Evolutionary conservation across 2,797 vertebrate species (phyloP).

Genomic region (Lacerta viridis): DNA sequence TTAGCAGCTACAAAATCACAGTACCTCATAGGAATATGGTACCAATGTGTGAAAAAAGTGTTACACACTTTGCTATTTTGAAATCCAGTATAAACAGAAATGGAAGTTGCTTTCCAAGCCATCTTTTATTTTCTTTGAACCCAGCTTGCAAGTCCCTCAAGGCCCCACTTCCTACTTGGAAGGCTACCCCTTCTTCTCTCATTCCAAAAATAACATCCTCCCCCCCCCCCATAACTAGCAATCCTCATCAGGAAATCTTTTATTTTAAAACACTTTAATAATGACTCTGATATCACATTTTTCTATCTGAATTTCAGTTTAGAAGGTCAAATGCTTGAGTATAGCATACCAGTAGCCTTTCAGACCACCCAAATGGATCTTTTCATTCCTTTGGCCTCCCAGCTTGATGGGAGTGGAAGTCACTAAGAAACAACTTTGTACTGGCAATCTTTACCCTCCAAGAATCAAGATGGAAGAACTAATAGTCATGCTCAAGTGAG

Average conservation of each 20-base stretch:
- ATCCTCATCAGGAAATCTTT: not conserved
- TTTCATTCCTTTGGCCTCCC: not conserved
- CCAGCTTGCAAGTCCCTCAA: not conserved
- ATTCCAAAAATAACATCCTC: not conserved
- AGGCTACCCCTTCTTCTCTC: conserved; percentile 3
- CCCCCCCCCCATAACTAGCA: not conserved
- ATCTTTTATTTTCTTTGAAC: not conserved
- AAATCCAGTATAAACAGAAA: not conserved
- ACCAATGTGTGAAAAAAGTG: not conserved
- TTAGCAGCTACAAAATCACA: not conserved
- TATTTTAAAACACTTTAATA: not conserved
- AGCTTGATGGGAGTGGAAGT: not conserved
- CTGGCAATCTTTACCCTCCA: not conserved
- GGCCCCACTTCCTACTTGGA: not conserved
- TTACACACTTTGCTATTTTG: not conserved
- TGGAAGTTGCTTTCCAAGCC: not conserved
- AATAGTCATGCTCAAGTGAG: not conserved
- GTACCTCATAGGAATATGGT: not conserved
- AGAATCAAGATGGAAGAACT: not conserved
- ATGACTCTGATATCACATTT: not conserved
- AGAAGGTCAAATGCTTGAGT: not conserved
- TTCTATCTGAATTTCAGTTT: not conserved
- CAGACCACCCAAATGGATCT: conserved; percentile 7
- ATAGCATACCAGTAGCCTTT: not conserved
- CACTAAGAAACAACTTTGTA: not conserved